A percentile compares a stretch with the other conserved stretches of the same genome.
Conservation (phyloP, 1,140 invertebrate genomes). For the Musca vetustissima region DNA sequence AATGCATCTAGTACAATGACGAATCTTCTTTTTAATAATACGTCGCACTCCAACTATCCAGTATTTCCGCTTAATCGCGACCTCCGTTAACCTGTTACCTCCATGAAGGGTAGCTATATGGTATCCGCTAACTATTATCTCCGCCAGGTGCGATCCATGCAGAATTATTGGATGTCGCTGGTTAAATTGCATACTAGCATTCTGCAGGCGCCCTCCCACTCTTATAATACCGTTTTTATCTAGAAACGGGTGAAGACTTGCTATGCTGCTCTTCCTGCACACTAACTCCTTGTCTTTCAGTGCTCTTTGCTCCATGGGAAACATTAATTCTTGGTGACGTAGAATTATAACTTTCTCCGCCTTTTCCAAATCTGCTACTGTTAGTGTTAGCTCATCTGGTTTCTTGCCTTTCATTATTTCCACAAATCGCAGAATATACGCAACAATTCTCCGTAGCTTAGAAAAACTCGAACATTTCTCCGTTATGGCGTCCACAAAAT, state of each 20-base stretch:
- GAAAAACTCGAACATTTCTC: background rate
- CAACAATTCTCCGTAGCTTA: background rate
- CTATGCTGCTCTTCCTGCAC: background rate
- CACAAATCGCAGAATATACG: background rate
- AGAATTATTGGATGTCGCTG: background rate
- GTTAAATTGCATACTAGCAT: conserved; percentile 22
- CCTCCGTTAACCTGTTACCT: conserved; percentile 16
- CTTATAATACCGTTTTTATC: conserved; percentile 33
- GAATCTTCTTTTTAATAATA: conserved; percentile 6
- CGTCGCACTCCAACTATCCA: conserved; percentile 19
- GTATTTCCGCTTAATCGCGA: conserved; percentile 9
- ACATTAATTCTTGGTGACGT: background rate
- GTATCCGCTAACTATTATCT: background rate
- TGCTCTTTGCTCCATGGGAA: background rate
- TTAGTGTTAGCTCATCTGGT: background rate
- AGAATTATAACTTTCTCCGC: background rate
- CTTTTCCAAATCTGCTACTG: background rate
- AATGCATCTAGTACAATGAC: conserved; percentile 15
- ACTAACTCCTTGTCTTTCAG: background rate
- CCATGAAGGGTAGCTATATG: conserved; percentile 9
- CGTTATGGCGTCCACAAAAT: too few relatives aligned
- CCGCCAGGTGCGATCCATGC: background rate
- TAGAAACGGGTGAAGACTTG: conserved; percentile 31
- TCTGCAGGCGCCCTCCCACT: conserved; percentile 37
- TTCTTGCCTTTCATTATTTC: background rate